Conservation (phyloP, 2,888 invertebrate species). For the Melipona bicolor region DNA sequence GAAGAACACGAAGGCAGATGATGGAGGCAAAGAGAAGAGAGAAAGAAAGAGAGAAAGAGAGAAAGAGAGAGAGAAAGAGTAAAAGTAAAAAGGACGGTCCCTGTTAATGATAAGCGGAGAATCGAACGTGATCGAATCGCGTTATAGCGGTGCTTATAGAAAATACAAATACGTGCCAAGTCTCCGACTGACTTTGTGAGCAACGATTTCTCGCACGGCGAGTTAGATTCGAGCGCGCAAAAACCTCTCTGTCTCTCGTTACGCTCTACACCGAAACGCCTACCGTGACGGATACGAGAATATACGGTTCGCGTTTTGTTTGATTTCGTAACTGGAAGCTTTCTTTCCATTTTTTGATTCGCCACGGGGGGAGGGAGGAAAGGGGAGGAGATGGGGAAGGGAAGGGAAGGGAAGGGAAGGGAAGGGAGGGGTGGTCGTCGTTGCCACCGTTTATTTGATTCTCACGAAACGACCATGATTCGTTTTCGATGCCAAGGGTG, state of each 20-base stretch:
- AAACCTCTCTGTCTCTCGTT: not conserved
- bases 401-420: too few relatives aligned
- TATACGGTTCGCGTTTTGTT: not conserved
- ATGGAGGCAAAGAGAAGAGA: not conserved
- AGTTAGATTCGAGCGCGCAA: not conserved
- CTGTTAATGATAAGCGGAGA: not conserved
- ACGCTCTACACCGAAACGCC: not conserved
- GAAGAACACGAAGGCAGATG: not conserved
- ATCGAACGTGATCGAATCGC: constrained; percentile 35
- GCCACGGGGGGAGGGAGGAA: not conserved
- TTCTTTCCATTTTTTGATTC: constrained; percentile 19
- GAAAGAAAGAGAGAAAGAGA: not conserved
- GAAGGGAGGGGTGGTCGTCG: not conserved
- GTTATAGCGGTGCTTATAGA: constrained; percentile 48
- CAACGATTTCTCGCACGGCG: constrained; percentile 40
- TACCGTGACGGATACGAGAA: too few relatives aligned
- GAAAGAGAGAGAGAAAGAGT: not conserved
- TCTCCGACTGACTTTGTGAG: constrained; percentile 44
- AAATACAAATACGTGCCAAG: constrained; percentile 51
- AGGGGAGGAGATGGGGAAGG: too few relatives aligned
- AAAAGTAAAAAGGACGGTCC: not conserved
- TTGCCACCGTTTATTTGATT: not conserved
- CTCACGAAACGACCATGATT: constrained; percentile 2
- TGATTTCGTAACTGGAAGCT: constrained; percentile 20
- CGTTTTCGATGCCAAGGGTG: constrained; percentile 14